phyloP scores from a whole-genome alignment of 1,140 invertebrate species.

The Ceratosolen fusciceps region DNA sequence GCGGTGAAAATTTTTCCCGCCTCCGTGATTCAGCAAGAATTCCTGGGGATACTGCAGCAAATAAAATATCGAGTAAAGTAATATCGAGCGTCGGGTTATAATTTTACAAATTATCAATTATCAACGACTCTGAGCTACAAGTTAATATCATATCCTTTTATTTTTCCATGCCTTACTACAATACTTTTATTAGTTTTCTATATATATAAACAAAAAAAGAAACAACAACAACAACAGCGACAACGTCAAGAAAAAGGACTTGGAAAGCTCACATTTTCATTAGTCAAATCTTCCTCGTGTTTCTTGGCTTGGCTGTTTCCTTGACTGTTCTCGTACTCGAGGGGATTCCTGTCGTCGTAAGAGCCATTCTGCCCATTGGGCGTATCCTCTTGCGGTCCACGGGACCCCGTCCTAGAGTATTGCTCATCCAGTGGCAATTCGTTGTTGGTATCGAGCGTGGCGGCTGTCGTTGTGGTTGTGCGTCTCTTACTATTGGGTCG shows the following conservation, averaged over 20 bases:
- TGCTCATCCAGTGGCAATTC: slow-evolving; percentile 67
- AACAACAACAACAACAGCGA: no score
- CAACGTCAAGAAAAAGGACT: no score
- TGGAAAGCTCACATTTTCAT: slow-evolving; percentile 58
- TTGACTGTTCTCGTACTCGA: slow-evolving; percentile 30
- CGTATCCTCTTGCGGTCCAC: slow-evolving; percentile 11
- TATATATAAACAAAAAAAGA: no score
- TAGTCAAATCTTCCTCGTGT: slow-evolving; percentile 44
- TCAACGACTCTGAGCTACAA: no score
- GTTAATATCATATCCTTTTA: no score
- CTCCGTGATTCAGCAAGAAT: slow-evolving; percentile 64
- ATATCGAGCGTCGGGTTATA: no score
- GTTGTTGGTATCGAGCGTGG: slow-evolving; percentile 60
- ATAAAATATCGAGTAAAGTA: background rate
- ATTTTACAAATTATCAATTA: no score
- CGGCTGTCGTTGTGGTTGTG: slow-evolving; percentile 61
- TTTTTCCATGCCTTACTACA: no score
- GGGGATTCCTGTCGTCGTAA: slow-evolving; percentile 56
- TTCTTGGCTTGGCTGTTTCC: no score
- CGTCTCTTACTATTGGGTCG: slow-evolving; percentile 57
- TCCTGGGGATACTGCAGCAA: slow-evolving; percentile 62
- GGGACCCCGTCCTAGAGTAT: slow-evolving; percentile 58
- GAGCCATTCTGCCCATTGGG: slow-evolving; percentile 43
- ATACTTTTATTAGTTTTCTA: no score
- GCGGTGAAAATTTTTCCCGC: slow-evolving; percentile 45